phyloP scores from a whole-genome alignment of 2,113 vertebrate species.

The Lanius collurio region DNA sequence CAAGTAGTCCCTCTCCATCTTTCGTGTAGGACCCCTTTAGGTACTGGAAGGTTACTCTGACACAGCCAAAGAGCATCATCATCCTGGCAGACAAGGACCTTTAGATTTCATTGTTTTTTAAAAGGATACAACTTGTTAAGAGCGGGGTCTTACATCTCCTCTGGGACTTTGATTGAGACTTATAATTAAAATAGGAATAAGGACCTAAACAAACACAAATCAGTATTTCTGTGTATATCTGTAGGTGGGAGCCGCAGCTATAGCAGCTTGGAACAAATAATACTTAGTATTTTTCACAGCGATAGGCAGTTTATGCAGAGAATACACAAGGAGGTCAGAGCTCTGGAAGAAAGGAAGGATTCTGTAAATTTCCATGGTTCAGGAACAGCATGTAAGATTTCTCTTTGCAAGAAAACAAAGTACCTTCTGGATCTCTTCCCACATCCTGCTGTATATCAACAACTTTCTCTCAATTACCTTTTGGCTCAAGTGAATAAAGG shows the following conservation, averaged over 20 bases:
- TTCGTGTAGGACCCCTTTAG: neutral
- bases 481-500: conserved; percentile 13
- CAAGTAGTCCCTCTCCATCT: neutral
- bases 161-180: neutral
- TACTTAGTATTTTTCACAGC: neutral
- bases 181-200: neutral
- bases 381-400: neutral
- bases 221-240: neutral
- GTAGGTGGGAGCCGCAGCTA: neutral
- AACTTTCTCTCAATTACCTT: conserved; percentile 35
- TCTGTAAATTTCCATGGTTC: neutral
- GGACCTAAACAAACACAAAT: neutral
- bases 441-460: neutral
- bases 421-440: conserved; percentile 16
- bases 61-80: neutral
- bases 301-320: neutral
- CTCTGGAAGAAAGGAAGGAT: neutral
- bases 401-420: neutral
- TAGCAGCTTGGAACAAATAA: neutral
- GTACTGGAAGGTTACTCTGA: neutral
- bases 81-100: neutral
- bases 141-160: neutral
- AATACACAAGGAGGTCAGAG: neutral
- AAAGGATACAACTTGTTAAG: neutral
- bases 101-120: neutral